Evolutionary conservation across 2,888 invertebrate species (phyloP), one percentile per base, ranked within the genome.

Genomic region (Pimpla rufipes): DNA sequence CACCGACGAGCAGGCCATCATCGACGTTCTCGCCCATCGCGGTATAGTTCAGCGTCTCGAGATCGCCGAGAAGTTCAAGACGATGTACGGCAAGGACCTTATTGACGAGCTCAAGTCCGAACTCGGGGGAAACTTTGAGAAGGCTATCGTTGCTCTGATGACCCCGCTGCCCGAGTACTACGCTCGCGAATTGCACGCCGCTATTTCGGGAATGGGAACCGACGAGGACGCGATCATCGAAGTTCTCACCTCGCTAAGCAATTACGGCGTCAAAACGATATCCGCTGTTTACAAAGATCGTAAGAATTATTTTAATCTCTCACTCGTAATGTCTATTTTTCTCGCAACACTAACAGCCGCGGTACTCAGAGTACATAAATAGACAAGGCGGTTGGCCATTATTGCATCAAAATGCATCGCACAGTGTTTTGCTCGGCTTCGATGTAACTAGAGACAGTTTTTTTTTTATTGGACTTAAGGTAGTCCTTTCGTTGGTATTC

Each of bases 1-100:
- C 42, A 98, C 98, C 0, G 97, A 99, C 92, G 98, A 99, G 92
- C 96, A 97, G 90, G 95, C 97, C 0, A 96, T 99, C 88, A 98
- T 98, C 80, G 96, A 96, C 88, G 96, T 99, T 11, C 94, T 99
- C 64, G 96, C 97, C 8, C 95, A 96, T 86, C 96, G 99, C 68
- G 96, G 96, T 86, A 98, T 98, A 90, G 95, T 95, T 40, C 98
- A 99, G 93, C 95, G 99, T 79, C 95, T 97, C 87, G 96, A 97
- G 90, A 97, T 98, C 88, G 95, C 96, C 23, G 94, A 95, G 35
- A 96, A 96, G 90, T 98, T 97, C 92, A 98, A 98, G 94, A 96
- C 97, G 2, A 94, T 97, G 90, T 98, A 96, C 93, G 98, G 98
- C 92, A 97, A 97, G 95, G 97, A 97, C 90, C 94, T 98, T 35